Base-by-base conservation (phyloP, 2,797 vertebrate genomes). In the Rhinatrema bivittatum region DNA sequence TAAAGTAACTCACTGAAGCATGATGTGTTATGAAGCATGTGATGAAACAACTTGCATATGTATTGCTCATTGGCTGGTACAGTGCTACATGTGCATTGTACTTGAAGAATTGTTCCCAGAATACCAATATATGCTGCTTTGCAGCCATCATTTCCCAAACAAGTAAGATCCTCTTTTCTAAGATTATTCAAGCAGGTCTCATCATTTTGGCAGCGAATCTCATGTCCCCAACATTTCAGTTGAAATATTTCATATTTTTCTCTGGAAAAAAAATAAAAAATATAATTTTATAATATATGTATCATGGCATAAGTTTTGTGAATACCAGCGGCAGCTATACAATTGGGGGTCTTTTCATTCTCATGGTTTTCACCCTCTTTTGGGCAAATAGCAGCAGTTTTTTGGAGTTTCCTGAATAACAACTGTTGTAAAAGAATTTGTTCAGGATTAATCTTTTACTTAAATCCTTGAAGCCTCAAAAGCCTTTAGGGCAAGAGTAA, bases 21-120 rank as follows among this genome's bases (percentile, higher is more conserved):
- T 17, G 86, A 79, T 39, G 73, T 84, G 38, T 88, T 84, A 29
- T 91, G 88, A 50, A 98, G 61, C 32, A 87, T 68, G 4, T 86
- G 63, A 6, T 82, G 76, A 62, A 90, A 82, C 52, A 67, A 60
- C 32, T 65, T 42, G 43, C 94, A 97, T 14, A 70, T 45, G 29
- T 57, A 23, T 4, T 83, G 68, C 39, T 90, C 64, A 0, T 11
- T 3, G 0, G 41, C 49, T 14, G 56, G 32, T 7, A 74, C 2
- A 12, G 67, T 52, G 32, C 67, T 57, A 45, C 93, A 97, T 7
- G 78, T 78, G 36, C 93, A 97, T 2, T 80, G 79, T 5, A 51
- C 29, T 11, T 81, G 90, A 32, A 94, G 86, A 10, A 66, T 5
- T 0, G 87, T 90, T 22, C 90, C 92, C 42, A 91, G 58, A 22